These are phyloP conservation scores for Hypercompe scribonia DNA, from an alignment of 2,888 invertebrate species.

Conservation along the genomic window DNA sequence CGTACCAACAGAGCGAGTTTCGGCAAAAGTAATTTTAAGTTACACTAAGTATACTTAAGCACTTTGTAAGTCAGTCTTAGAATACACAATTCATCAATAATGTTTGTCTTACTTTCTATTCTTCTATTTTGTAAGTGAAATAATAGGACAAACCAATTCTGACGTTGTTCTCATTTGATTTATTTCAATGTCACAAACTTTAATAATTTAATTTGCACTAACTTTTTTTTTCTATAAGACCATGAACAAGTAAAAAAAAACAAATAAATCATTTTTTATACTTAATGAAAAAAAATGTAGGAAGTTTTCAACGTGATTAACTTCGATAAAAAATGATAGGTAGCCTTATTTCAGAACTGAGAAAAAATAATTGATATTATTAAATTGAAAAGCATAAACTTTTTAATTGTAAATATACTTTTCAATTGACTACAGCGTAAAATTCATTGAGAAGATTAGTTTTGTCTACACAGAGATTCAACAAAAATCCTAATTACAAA, in stretches of 20 bases:
- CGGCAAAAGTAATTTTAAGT: constrained; percentile 26
- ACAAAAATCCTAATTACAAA: no score
- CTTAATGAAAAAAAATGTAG: background rate
- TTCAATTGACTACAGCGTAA: no score
- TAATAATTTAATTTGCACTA: background rate
- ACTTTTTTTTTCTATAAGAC: background rate
- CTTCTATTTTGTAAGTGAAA: background rate
- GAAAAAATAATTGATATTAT: background rate
- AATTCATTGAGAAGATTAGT: no score
- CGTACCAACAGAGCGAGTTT: constrained; percentile 14
- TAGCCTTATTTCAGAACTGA: no score
- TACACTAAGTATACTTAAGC: constrained; percentile 29
- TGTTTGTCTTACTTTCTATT: background rate
- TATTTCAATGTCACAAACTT: background rate
- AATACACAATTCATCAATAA: constrained; percentile 42
- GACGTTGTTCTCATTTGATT: background rate
- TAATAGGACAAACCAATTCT: background rate
- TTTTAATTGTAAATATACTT: no score
- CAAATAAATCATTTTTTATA: background rate
- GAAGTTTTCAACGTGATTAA: background rate
- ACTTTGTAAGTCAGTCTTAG: constrained; percentile 17
- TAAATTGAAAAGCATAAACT: no score
- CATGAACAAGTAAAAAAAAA: no score
- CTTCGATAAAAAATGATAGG: no score
- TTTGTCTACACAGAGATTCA: no score